Evolutionary conservation across 2,797 vertebrate genomes (phyloP).

Genomic region (Xiphophorus birchmanni): DNA sequence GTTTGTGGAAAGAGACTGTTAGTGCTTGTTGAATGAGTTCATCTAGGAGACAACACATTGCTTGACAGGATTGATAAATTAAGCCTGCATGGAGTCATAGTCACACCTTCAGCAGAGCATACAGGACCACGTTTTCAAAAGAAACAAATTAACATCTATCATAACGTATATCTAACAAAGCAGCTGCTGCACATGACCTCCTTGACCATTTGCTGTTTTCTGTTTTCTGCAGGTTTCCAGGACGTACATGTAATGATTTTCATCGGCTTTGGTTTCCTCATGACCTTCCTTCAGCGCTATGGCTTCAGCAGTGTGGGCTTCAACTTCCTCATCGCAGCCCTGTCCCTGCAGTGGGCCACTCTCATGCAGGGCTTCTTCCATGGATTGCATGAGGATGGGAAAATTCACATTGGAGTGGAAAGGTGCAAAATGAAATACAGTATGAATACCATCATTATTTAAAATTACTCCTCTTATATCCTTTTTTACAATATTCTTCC

Average conservation of each 20-base stretch:
- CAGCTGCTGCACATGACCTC: too few relatives aligned
- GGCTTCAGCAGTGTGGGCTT: constrained; percentile 85
- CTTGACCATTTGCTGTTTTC: background rate
- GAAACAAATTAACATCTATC: background rate
- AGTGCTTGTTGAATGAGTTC: background rate
- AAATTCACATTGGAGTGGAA: constrained; percentile 85
- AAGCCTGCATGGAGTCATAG: background rate
- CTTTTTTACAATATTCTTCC: background rate
- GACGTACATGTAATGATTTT: constrained; percentile 90
- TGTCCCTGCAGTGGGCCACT: constrained; percentile 90
- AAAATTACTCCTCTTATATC: background rate
- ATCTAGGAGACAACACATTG: background rate
- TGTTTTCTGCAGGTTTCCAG: constrained; percentile 82
- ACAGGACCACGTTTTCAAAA: background rate
- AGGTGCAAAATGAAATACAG: constrained; percentile 74
- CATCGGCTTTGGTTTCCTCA: constrained; percentile 91
- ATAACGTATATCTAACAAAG: background rate
- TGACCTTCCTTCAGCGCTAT: constrained; percentile 90
- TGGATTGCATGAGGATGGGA: constrained; percentile 75
- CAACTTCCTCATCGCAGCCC: constrained; percentile 88
- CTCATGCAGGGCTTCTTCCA: constrained; percentile 90
- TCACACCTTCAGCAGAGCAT: background rate
- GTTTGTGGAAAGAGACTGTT: background rate
- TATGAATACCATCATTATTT: background rate
- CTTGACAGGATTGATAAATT: background rate